A percentile compares a stretch with the other conserved stretches of the same genome.
Evolutionary conservation across 2,797 vertebrate species (phyloP).

Genomic region (Stomatorhinus walkeri): DNA sequence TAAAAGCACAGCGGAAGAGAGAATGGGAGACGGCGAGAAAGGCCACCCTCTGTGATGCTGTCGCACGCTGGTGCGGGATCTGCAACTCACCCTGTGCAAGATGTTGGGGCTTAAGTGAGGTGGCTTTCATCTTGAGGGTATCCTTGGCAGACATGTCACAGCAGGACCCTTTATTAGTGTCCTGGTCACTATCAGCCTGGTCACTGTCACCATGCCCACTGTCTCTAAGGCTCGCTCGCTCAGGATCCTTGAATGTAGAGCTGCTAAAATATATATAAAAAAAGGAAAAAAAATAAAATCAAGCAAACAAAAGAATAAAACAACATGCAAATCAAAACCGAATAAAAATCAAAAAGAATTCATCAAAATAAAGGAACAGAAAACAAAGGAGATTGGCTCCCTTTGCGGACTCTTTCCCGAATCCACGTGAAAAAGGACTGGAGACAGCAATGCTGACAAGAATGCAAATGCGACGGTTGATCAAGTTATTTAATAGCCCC

Average conservation of each 20-base stretch:
- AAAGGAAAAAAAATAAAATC: not conserved
- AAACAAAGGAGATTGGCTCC: slow-evolving; percentile 44
- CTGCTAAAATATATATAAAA: slow-evolving; percentile 62
- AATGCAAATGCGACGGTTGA: slow-evolving; percentile 66
- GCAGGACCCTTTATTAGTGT: slow-evolving; percentile 99
- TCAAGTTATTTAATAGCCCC: slow-evolving; percentile 74
- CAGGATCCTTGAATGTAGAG: slow-evolving; percentile 98
- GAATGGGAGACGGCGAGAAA: not conserved
- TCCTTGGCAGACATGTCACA: slow-evolving; percentile 99
- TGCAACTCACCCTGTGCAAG: slow-evolving; percentile 87
- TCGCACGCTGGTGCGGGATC: not conserved
- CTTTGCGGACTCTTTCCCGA: slow-evolving; percentile 46
- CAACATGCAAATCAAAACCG: slow-evolving; percentile 15
- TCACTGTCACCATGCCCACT: slow-evolving; percentile 98
- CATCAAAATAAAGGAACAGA: not conserved
- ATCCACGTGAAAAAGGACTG: slow-evolving; percentile 56
- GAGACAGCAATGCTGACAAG: slow-evolving; percentile 64
- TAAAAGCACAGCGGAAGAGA: not conserved
- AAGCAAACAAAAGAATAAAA: slow-evolving; percentile 27
- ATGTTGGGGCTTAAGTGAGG: slow-evolving; percentile 85
- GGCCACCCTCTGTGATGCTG: not conserved
- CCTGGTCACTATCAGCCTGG: slow-evolving; percentile 99
- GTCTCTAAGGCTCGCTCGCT: slow-evolving; percentile 97
- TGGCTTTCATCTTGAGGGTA: slow-evolving; percentile 95
- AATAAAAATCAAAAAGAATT: slow-evolving; percentile 19